Base-by-base conservation (phyloP, 2,888 invertebrate species). In the Cotesia congregata region DNA sequence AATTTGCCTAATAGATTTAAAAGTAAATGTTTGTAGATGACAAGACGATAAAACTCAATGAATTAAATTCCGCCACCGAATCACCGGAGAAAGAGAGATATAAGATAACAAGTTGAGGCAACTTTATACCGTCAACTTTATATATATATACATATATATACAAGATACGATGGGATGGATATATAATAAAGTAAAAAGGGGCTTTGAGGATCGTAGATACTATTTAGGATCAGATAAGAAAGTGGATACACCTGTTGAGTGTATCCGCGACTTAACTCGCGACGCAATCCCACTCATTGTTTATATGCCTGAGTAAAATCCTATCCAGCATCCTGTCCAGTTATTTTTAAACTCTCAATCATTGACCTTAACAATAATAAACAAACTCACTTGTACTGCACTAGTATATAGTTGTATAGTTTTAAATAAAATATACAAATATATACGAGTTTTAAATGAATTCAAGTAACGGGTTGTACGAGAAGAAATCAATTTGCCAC, bases 41-140 rank as follows among this genome's bases (percentile, higher is more conserved):
- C 69, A 64, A 39, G 5, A 70, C 20, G 50, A 67, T 67, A 67
- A 73, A 73, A 50, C 76, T 75, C 78, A 78, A 80, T 80, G 77
- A 80, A 79, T 82, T 78, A 71, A 77, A 85, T 85, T 85, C 81
- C 81, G 80, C 81, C 81, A 82, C 79, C 78, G 81, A 84, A 84
- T 85, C 79, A 78, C 9, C 50, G 50, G 50, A 50, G 50, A 50
- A 50, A 50, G 50, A 50, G 50, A 50, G 69, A 75, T 77, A 80
- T 78, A 77, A 78, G 72, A 78, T 38, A 78, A 79, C 77, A 77
- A 78, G 73, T 73, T 77, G 62, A 75, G 74, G 67, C 68, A 67
- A 39, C 12, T 50, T 50, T 7, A 50, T 50, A 50, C 50, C 12
- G 50, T 50, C 20, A 50, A 69, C 38, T 20, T 20, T 20, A 30